Evolutionary conservation across 2,888 invertebrate genomes (phyloP), one percentile per base, ranked within the genome.

Genomic region (Drosophila siamana): DNA sequence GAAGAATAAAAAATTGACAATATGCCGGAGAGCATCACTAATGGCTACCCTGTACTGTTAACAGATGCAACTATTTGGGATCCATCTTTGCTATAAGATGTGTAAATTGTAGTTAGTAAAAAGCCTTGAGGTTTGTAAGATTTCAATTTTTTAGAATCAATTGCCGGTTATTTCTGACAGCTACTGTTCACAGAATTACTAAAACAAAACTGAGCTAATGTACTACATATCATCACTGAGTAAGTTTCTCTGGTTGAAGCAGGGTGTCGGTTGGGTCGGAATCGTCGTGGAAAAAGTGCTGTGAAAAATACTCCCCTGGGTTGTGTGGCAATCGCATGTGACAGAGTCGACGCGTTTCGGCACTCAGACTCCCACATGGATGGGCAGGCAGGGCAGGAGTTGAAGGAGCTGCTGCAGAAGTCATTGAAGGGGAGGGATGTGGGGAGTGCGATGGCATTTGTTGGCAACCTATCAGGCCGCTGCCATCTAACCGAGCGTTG

Each of bases 401-500:
- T 5, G 30, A n/a, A 7, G 11, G 28, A 9, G 24, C 8, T 26
- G 46, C 8, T 2, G 28, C 16, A 7, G 13, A 22, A n/a, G 9
- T 16, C 1, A 30, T n/a, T 2, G 40, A 36, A 7, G 9, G 43
- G 5, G 19, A 0, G 9, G 28, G 9, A 28, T 33, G 36, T 4
- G 13, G 22, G n/a, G 28, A 44, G n/a, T 50, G 15, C 13, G 30
- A 5, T 54, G 52, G 52, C 57, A 57, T 19, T 15, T 51, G 41
- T 28, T 44, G 78, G 69, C 79, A 84, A 76, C 85, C 87, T 85
- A 85, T 88, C 84, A 73, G 65, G 67, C 74, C 70, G 65, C 71
- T 73, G 71, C 80, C 88, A 88, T 84, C 85, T 85, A 88, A 86
- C 85, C 87, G 74, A 75, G 75, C 85, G 77, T 77, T 86, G 86